Conservation (phyloP, 2,888 invertebrate genomes). For the Silvanus unidentatus region DNA sequence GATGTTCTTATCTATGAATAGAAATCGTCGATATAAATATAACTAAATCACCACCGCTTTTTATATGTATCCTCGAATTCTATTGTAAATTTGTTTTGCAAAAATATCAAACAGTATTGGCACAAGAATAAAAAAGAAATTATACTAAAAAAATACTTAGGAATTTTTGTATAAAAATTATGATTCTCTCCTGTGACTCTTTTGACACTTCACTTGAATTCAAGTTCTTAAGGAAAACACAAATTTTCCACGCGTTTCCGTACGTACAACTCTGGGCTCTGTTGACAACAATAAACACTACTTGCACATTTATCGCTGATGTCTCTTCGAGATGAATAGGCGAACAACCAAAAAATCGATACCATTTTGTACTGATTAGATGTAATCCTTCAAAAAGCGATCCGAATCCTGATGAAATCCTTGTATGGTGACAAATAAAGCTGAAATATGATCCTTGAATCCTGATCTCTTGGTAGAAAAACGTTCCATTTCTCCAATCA, state of each 20-base stretch:
- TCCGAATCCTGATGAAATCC: no score
- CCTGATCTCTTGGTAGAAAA: no score
- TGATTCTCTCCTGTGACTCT: conserved; percentile 9
- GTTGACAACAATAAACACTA: neutral
- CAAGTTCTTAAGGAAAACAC: conserved; percentile 3
- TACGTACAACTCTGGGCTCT: conserved; percentile 4
- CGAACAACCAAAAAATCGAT: no score
- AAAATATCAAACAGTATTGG: no score
- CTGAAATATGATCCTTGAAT: no score
- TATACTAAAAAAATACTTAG: conserved; percentile 20
- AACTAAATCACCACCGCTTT: conserved; percentile 16
- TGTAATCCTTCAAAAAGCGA: no score
- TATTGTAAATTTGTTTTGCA: conserved; percentile 8
- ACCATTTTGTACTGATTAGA: no score
- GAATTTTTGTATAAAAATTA: conserved; percentile 7
- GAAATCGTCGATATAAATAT: conserved; percentile 33
- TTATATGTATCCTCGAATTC: conserved; percentile 22
- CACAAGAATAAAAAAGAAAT: conserved; percentile 9
- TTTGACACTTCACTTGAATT: conserved; percentile 19
- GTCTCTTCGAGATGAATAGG: no score
- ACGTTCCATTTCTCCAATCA: no score
- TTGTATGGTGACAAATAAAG: no score
- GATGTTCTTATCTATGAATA: conserved; percentile 34
- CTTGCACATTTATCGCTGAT: neutral
- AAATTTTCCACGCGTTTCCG: neutral